These are phyloP conservation scores for Galeopsomyia nigrocyanea DNA, from an alignment of 2,888 invertebrate species.

Conservation along the genomic window DNA sequence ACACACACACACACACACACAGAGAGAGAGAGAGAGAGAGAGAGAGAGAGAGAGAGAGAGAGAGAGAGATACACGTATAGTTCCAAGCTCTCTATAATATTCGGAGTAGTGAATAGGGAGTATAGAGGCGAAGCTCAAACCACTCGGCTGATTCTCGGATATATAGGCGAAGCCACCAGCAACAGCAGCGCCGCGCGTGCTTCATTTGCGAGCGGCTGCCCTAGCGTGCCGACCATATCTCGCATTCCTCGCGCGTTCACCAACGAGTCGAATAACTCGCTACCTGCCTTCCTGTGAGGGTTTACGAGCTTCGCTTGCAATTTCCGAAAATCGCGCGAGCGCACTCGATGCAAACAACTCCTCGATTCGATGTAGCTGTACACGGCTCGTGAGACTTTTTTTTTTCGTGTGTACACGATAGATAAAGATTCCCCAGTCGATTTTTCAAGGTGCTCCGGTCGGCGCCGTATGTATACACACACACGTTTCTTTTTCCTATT, in stretches of 20 bases:
- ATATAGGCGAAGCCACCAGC: too few relatives aligned
- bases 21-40: neutral
- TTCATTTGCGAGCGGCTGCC: constrained; percentile 61
- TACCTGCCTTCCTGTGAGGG: neutral
- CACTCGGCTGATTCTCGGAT: constrained; percentile 39
- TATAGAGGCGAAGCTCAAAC: neutral
- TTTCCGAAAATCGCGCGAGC: constrained; percentile 39
- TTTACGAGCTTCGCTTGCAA: constrained; percentile 4
- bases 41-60: constrained; percentile 6
- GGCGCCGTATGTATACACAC: too few relatives aligned
- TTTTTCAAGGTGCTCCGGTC: too few relatives aligned
- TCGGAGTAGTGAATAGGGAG: too few relatives aligned
- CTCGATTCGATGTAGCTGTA: too few relatives aligned
- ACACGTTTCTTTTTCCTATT: neutral
- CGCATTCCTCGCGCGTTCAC: constrained; percentile 61
- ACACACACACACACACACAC: too few relatives aligned
- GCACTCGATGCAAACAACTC: neutral
- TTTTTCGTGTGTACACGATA: too few relatives aligned
- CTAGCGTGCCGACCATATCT: constrained; percentile 65
- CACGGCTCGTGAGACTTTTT: too few relatives aligned
- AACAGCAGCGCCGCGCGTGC: constrained; percentile 55
- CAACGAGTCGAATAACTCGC: constrained; percentile 56
- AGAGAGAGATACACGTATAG: too few relatives aligned
- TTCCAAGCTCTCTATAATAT: too few relatives aligned
- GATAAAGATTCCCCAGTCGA: too few relatives aligned